Percentiles rank a stretch among this genome's conserved stretches.
Conservation (phyloP, 2,113 vertebrate species). For the Macquaria australasica region DNA sequence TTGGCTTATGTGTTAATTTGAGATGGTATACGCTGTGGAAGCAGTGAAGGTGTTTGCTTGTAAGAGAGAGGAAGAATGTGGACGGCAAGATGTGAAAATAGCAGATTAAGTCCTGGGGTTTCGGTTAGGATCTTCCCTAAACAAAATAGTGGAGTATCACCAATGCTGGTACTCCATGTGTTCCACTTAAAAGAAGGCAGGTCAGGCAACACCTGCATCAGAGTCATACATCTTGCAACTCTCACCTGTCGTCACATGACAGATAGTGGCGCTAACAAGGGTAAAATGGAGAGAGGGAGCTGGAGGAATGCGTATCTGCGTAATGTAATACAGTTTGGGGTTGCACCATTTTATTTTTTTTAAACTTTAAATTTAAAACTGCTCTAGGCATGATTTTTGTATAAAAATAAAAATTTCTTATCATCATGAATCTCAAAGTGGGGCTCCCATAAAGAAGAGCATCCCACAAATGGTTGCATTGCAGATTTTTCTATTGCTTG, state of each 20-base stretch:
- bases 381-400: not conserved
- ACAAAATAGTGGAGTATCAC: too few relatives aligned
- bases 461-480: not conserved
- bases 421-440: slow-evolving; percentile 1
- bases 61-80: not conserved
- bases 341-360: not conserved
- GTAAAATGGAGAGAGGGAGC: not conserved
- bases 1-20: slow-evolving; percentile 7
- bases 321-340: slow-evolving; percentile 15
- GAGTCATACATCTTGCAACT: slow-evolving; percentile 45
- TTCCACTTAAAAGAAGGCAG: slow-evolving; percentile 27
- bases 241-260: not conserved
- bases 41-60: not conserved
- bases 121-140: too few relatives aligned
- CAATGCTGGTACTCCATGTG: not conserved
- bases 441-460: not conserved
- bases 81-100: not conserved
- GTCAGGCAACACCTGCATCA: slow-evolving; percentile 51
- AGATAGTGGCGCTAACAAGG: not conserved
- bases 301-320: not conserved
- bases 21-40: not conserved
- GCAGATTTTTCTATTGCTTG: too few relatives aligned
- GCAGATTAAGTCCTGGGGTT: not conserved
- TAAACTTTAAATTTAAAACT: slow-evolving; percentile 6
- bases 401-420: not conserved